These are phyloP conservation scores for Platynereis dumerilii DNA, from an alignment of 2,888 invertebrate species.

Conservation along the genomic window DNA sequence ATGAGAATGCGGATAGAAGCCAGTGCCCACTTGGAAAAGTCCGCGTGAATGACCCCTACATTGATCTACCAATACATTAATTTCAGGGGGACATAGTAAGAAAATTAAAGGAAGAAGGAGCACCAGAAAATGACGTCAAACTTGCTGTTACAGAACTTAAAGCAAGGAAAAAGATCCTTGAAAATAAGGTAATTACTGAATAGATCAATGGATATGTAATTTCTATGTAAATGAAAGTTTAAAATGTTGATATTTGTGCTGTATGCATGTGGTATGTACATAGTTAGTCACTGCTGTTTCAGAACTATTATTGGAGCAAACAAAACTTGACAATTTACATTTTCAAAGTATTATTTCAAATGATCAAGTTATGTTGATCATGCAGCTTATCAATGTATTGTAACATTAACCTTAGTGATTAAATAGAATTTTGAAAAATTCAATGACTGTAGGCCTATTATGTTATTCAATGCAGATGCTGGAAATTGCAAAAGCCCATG, in stretches of 20 bases:
- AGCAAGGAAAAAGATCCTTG: slow-evolving; percentile 84
- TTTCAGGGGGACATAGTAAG: slow-evolving; percentile 86
- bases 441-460: too few relatives aligned
- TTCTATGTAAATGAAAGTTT: not conserved
- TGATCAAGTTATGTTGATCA: too few relatives aligned
- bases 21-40: too few relatives aligned
- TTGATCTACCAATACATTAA: not conserved
- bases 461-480: slow-evolving; percentile 72
- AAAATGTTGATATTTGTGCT: not conserved
- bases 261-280: not conserved
- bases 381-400: too few relatives aligned
- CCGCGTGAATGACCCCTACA: too few relatives aligned
- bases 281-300: not conserved
- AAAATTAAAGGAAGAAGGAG: slow-evolving; percentile 83
- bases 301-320: too few relatives aligned
- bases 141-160: slow-evolving; percentile 94
- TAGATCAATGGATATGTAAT: not conserved
- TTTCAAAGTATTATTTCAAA: too few relatives aligned
- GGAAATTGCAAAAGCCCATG: slow-evolving; percentile 66
- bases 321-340: not conserved
- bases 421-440: too few relatives aligned
- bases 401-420: too few relatives aligned
- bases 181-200: slow-evolving; percentile 76
- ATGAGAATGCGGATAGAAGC: too few relatives aligned
- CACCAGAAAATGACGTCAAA: slow-evolving; percentile 90